Percentiles rank a stretch among this genome's conserved stretches.
phyloP scores from a whole-genome alignment of 2,797 vertebrate species.

The Tokudaia muenninki region DNA sequence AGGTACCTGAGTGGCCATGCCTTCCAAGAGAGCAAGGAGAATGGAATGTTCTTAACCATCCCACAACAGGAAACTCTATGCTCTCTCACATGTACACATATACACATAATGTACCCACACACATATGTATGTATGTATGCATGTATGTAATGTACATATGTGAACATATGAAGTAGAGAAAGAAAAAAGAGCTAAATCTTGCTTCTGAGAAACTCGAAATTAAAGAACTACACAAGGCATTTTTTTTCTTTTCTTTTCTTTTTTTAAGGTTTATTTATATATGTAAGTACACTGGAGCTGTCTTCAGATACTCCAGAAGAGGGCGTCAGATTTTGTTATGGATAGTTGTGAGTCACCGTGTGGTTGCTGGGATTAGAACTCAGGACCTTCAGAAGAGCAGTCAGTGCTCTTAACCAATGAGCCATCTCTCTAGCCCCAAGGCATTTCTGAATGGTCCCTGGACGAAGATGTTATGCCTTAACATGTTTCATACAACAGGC shows the following conservation, averaged over 20 bases:
- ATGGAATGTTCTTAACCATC: neutral
- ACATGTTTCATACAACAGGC: neutral
- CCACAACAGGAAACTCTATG: neutral
- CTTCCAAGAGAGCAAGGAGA: constrained; percentile 17
- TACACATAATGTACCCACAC: neutral
- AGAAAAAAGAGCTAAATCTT: neutral
- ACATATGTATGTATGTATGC: neutral
- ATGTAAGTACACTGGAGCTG: too few relatives aligned
- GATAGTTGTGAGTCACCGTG: too few relatives aligned
- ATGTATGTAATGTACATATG: neutral
- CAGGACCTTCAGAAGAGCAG: too few relatives aligned
- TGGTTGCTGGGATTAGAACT: too few relatives aligned
- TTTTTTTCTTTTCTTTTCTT: neutral
- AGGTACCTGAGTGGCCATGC: neutral
- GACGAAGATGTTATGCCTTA: neutral
- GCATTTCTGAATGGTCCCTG: neutral
- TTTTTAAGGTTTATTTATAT: too few relatives aligned
- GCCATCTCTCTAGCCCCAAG: neutral
- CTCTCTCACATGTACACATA: neutral
- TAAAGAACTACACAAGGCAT: neutral
- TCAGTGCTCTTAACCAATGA: too few relatives aligned
- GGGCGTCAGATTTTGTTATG: too few relatives aligned
- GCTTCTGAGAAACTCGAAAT: neutral
- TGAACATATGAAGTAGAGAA: neutral
- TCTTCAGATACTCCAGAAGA: too few relatives aligned